A percentile compares a stretch with the other conserved stretches of the same genome.
These are phyloP conservation scores for Andrena chrysosceles DNA, from an alignment of 2,888 invertebrate species.

Conservation along the genomic window DNA sequence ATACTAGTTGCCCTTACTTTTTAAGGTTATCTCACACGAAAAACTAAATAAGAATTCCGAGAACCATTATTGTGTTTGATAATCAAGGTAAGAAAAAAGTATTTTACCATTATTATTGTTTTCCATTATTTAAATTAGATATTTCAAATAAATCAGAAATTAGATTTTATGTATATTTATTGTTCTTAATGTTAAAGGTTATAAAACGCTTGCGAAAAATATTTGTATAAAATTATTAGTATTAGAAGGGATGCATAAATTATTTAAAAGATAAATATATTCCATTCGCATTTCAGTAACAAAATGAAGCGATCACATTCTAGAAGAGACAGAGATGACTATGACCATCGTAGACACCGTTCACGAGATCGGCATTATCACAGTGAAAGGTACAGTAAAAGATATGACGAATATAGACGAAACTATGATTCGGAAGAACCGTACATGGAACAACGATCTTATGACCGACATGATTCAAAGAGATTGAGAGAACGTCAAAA, in stretches of 20 bases:
- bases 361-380: slow-evolving; percentile 35
- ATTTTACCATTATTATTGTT: neutral
- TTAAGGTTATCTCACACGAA: slow-evolving; percentile 27
- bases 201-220: neutral
- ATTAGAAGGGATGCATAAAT: neutral
- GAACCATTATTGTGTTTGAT: neutral
- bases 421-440: slow-evolving; percentile 31
- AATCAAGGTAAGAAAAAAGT: neutral
- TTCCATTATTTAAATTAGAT: neutral
- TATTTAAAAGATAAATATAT: neutral
- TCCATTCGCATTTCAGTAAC: slow-evolving; percentile 15
- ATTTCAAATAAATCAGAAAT: neutral
- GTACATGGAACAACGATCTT: slow-evolving; percentile 70
- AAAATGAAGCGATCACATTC: slow-evolving; percentile 64
- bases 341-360: slow-evolving; percentile 26
- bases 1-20: neutral
- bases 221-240: neutral
- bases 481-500: slow-evolving; percentile 41
- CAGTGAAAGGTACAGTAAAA: slow-evolving; percentile 30
- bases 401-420: slow-evolving; percentile 16
- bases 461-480: slow-evolving; percentile 51
- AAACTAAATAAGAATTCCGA: slow-evolving; percentile 1
- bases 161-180: neutral
- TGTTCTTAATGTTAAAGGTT: neutral
- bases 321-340: slow-evolving; percentile 40